Conservation (phyloP, 2,888 invertebrate genomes). For the Steinernema carpocapsae region DNA sequence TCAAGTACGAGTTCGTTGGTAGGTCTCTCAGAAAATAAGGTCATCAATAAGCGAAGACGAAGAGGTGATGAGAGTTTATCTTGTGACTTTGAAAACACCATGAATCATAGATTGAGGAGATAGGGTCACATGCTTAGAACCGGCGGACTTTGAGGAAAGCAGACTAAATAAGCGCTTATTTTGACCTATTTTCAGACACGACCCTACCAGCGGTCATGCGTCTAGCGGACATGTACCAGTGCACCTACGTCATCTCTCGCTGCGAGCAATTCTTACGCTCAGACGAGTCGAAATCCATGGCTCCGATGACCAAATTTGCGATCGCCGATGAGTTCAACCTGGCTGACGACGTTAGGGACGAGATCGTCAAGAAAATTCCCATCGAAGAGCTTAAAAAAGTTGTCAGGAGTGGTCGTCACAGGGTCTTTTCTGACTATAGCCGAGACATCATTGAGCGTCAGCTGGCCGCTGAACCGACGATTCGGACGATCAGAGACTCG, state of each 20-base stretch:
- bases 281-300: conserved; percentile 22
- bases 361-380: conserved; percentile 31
- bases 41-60: too few species aligned
- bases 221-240: conserved; percentile 30
- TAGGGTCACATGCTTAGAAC: background rate
- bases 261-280: conserved; percentile 26
- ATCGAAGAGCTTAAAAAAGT: conserved; percentile 21
- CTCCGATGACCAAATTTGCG: conserved; percentile 22
- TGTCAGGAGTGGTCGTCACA: conserved; percentile 15
- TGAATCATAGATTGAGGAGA: background rate
- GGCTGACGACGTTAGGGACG: conserved; percentile 22
- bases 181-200: conserved; percentile 3
- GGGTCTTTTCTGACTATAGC: conserved; percentile 27
- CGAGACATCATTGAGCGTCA: conserved; percentile 20
- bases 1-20: conserved; percentile 32
- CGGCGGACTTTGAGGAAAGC: background rate
- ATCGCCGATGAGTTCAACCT: conserved; percentile 32
- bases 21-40: background rate
- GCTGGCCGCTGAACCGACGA: conserved; percentile 6
- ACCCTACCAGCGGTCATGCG: conserved; percentile 15
- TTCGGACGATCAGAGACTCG: background rate
- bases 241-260: conserved; percentile 24
- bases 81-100: background rate
- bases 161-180: too few species aligned
- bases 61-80: conserved; percentile 14